A percentile compares a stretch with the other conserved stretches of the same genome.
Evolutionary conservation across 2,888 invertebrate genomes (phyloP).

Genomic region (Sinotaia quadrata): DNA sequence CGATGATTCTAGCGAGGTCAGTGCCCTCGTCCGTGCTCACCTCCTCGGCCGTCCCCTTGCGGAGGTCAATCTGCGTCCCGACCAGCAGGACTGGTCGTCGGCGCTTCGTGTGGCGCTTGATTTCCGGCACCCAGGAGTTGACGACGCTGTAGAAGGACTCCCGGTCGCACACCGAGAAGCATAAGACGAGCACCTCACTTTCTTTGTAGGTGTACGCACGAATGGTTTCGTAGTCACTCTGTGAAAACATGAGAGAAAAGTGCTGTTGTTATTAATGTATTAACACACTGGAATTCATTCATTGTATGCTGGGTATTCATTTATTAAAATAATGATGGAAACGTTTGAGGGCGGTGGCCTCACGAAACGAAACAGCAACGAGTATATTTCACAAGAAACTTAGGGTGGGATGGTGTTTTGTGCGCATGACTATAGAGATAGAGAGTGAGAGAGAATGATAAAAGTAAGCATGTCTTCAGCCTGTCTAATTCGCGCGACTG

Average conservation of each 20-base stretch:
- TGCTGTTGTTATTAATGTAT: not conserved
- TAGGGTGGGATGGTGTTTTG: no score
- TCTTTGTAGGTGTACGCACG: constrained; percentile 58
- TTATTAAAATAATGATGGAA: no score
- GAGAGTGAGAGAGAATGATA: no score
- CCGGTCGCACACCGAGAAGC: constrained; percentile 58
- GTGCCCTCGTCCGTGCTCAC: constrained; percentile 47
- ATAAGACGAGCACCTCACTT: constrained; percentile 57
- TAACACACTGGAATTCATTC: not conserved
- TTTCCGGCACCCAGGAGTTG: constrained; percentile 58
- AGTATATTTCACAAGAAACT: no score
- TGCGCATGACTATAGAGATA: no score
- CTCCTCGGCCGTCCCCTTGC: constrained; percentile 47
- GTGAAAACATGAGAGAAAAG: constrained; percentile 27
- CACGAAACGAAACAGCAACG: no score
- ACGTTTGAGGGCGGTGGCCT: no score
- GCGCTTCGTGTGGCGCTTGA: constrained; percentile 49
- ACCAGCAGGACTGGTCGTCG: constrained; percentile 55
- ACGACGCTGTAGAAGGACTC: constrained; percentile 53
- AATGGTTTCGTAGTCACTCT: constrained; percentile 56
- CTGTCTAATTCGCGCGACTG: no score
- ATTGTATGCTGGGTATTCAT: not conserved
- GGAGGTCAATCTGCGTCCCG: constrained; percentile 56
- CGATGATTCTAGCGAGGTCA: constrained; percentile 45
- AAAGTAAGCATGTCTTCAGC: no score